phyloP scores from a whole-genome alignment of 2,113 vertebrate genomes.

The Protomyctophum bolini region DNA sequence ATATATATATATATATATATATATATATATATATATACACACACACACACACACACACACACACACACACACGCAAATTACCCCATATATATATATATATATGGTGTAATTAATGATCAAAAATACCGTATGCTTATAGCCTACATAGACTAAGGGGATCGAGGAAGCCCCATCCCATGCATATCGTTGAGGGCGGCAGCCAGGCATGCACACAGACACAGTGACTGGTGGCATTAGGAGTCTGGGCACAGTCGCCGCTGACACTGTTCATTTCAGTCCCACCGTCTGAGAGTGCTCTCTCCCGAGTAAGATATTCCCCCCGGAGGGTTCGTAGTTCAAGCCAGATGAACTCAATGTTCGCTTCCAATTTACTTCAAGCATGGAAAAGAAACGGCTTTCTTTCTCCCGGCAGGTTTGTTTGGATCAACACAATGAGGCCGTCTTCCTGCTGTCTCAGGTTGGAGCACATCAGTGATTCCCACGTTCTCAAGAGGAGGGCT shows the following conservation, averaged over 20 bases:
- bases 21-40: too few species aligned
- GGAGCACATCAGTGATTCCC: background rate
- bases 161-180: too few species aligned
- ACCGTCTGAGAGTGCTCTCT: slow-evolving; percentile 66
- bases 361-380: slow-evolving; percentile 80
- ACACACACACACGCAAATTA: too few species aligned
- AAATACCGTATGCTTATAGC: too few species aligned
- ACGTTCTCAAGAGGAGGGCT: too few species aligned
- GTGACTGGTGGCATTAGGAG: slow-evolving; percentile 69
- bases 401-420: slow-evolving; percentile 2
- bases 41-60: too few species aligned
- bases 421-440: slow-evolving; percentile 10
- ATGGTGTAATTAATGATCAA: too few species aligned
- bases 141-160: too few species aligned
- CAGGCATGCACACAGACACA: background rate
- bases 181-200: too few species aligned
- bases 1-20: too few species aligned
- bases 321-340: slow-evolving; percentile 73
- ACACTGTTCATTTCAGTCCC: slow-evolving; percentile 73
- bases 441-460: slow-evolving; percentile 7
- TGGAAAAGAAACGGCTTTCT: slow-evolving; percentile 49
- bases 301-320: slow-evolving; percentile 72
- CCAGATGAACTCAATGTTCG: slow-evolving; percentile 81
- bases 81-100: too few species aligned
- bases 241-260: slow-evolving; percentile 63